A percentile compares a stretch with the other conserved stretches of the same genome.
Conservation (phyloP, 2,113 vertebrate species). For the Sphyrna mokarran region DNA sequence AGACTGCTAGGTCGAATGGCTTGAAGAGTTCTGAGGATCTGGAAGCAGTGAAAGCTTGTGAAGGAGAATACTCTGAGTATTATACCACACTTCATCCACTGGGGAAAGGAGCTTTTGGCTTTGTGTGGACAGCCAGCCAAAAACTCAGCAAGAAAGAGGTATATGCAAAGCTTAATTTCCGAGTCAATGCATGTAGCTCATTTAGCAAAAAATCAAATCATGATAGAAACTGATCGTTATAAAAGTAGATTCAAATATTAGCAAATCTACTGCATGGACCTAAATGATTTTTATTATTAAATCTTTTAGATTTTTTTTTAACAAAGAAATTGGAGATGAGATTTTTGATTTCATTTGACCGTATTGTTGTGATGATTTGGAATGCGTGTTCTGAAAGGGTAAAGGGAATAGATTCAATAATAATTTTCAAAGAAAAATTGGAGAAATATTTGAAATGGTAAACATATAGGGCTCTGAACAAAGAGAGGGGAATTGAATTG, state of each 20-base stretch:
- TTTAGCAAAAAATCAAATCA: neutral
- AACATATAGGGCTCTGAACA: neutral
- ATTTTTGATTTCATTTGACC: no score
- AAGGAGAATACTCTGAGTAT: constrained; percentile 69
- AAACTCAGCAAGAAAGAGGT: constrained; percentile 68
- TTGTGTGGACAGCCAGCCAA: constrained; percentile 76
- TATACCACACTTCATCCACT: constrained; percentile 68
- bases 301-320: neutral
- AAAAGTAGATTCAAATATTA: neutral
- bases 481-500: neutral
- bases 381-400: neutral
- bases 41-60: constrained; percentile 70
- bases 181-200: neutral
- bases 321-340: neutral
- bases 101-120: constrained; percentile 86
- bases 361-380: neutral
- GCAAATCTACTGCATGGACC: neutral
- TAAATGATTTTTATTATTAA: neutral
- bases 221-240: neutral
- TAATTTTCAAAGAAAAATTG: neutral
- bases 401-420: neutral
- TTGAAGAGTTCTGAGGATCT: constrained; percentile 59
- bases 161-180: constrained; percentile 36
- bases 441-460: neutral
- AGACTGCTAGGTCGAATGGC: constrained; percentile 53